A percentile compares a stretch with the other conserved stretches of the same genome.
Evolutionary conservation across 2,113 vertebrate genomes (phyloP).

Genomic region (Mobula hypostoma): DNA sequence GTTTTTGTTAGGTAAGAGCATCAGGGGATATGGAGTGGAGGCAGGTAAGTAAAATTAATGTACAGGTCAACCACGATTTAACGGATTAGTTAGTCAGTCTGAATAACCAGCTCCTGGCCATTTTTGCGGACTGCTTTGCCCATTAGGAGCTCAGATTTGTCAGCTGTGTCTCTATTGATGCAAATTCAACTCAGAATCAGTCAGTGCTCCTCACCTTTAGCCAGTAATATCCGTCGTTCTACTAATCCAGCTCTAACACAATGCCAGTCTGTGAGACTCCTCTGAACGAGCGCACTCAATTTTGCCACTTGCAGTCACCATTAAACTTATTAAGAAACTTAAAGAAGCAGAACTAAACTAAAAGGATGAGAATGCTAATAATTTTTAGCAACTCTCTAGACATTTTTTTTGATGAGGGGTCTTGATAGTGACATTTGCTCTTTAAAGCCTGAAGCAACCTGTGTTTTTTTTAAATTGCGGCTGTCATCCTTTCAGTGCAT

Average conservation of each 20-base stretch:
- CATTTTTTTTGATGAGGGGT: slow-evolving; percentile 10
- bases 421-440: neutral
- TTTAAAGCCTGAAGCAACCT: slow-evolving; percentile 29
- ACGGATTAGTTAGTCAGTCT: neutral
- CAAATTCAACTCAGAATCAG: neutral
- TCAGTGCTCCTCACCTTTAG: neutral
- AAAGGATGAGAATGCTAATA: slow-evolving; percentile 5
- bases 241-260: neutral
- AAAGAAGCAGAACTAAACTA: neutral
- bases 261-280: neutral
- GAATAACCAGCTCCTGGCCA: neutral
- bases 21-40: neutral
- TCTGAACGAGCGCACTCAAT: too few relatives aligned
- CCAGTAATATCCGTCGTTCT: neutral
- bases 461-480: slow-evolving; percentile 35
- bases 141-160: neutral
- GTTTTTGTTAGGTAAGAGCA: neutral
- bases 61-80: neutral
- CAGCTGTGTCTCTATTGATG: neutral
- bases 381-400: neutral
- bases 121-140: neutral
- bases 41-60: neutral
- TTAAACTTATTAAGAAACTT: neutral
- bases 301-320: neutral
- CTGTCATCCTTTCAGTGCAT: neutral